Evolutionary conservation across 2,888 invertebrate species (phyloP), one percentile per base, ranked within the genome.

Genomic region (Synergus itoensis): DNA sequence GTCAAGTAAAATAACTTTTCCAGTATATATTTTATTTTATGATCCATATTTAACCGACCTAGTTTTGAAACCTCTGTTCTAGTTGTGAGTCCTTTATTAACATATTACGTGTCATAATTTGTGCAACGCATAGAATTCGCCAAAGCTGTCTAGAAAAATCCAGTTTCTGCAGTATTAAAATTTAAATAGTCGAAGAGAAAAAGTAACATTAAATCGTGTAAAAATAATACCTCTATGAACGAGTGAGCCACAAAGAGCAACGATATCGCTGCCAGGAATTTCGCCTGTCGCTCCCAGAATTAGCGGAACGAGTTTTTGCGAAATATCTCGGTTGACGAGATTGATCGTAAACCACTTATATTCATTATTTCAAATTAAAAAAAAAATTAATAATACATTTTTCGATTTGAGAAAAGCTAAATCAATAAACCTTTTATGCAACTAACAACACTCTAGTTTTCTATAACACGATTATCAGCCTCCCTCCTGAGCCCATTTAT

Each of bases 231-330:
- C 12, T 14, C 28, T 62, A 12, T 62, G 28, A 48, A 36, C 28
- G n/a, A 48, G 5, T 16, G 21, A 12, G 43, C 16, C 28, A 48
- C 28, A 45, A 28, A 48, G 45, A 36, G 21, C 14, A 65, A 64
- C 67, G 41, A 40, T 69, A 77, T 78, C 78, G 57, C 62, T 63
- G 60, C 62, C 48, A 73, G 62, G 53, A 65, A 76, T 79, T 77
- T 76, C 79, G 76, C 40, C 28, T n/a, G 63, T 77, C 62, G 57
- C 57, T 43, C 53, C 60, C 65, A 69, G 48, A 57, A 76, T 77
- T 76, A 69, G 75, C 40, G 18, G 77, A 83, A 78, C 80, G 36
- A 65, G 69, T 79, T 80, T 77, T 79, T 65, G 28, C 12, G 2
- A 14, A 14, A 28, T 45, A 69, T 48, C 48, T 48, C 28, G 69